Evolutionary conservation across 2,888 invertebrate genomes (phyloP).

Genomic region (Chrysolina haemoptera): DNA sequence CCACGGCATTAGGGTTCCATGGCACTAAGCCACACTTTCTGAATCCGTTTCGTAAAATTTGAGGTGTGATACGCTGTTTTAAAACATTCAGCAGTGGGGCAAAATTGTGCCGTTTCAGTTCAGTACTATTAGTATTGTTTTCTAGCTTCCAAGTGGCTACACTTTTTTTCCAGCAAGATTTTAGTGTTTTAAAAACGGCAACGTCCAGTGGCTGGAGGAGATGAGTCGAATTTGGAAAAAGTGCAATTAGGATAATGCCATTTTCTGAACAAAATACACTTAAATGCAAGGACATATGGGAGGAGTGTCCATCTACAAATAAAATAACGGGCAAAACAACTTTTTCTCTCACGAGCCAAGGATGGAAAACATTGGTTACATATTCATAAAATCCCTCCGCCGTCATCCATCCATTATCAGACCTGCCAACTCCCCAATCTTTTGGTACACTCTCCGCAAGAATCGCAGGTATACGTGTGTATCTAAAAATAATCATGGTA

Average conservation of each 20-base stretch:
- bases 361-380: constrained; percentile 63
- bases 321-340: constrained; percentile 62
- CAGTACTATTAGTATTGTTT: too few species aligned
- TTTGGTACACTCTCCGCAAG: constrained; percentile 49
- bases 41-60: too few species aligned
- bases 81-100: too few species aligned
- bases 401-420: constrained; percentile 68
- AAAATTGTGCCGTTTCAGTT: too few species aligned
- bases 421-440: constrained; percentile 66
- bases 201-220: constrained; percentile 65
- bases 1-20: constrained; percentile 28
- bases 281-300: constrained; percentile 63
- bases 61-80: too few species aligned
- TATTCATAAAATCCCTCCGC: constrained; percentile 64
- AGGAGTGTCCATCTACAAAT: constrained; percentile 65
- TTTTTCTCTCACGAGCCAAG: constrained; percentile 61
- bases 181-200: constrained; percentile 60
- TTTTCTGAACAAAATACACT: constrained; percentile 64
- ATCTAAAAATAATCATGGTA: constrained; percentile 23
- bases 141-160: too few species aligned
- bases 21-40: too few species aligned
- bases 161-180: constrained; percentile 46
- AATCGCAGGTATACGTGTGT: background rate
- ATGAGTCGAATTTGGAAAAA: constrained; percentile 64
- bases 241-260: constrained; percentile 59